Evolutionary conservation across 2,797 vertebrate genomes (phyloP).

Genomic region (Enteromius mattozi): DNA sequence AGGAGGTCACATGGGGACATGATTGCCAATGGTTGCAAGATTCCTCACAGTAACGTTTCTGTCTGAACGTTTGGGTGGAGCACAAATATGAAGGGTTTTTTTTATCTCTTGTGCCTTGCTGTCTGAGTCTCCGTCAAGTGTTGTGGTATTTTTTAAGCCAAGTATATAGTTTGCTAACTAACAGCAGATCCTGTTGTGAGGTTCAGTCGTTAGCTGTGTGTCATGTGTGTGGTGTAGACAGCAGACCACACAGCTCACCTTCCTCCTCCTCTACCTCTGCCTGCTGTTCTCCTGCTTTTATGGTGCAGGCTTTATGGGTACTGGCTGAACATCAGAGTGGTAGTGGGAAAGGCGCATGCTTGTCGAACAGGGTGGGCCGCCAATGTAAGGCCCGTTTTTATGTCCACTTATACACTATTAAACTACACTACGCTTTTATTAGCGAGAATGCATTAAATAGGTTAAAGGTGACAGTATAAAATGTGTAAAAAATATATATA

Average conservation of each 20-base stretch:
- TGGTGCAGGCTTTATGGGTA: slow-evolving; percentile 69
- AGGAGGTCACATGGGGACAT: slow-evolving; percentile 28
- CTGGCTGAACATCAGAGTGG: slow-evolving; percentile 69
- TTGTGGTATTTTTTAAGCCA: not conserved
- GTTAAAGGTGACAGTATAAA: not conserved
- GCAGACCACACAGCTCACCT: slow-evolving; percentile 73
- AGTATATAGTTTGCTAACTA: slow-evolving; percentile 29
- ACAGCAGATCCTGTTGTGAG: slow-evolving; percentile 34
- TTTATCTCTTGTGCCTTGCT: not conserved
- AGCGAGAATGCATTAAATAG: not conserved
- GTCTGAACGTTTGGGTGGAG: not conserved
- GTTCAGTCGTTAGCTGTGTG: not conserved
- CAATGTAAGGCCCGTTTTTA: slow-evolving; percentile 1
- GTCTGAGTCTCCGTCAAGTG: slow-evolving; percentile 3
- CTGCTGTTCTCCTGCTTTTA: slow-evolving; percentile 63
- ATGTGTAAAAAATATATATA: too few relatives aligned
- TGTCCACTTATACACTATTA: not conserved
- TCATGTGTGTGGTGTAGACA: slow-evolving; percentile 32
- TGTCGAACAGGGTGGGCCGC: slow-evolving; percentile 29
- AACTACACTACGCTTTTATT: not conserved
- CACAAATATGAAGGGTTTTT: not conserved
- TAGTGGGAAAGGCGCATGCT: slow-evolving; percentile 16
- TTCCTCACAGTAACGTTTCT: slow-evolving; percentile 27
- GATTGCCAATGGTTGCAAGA: slow-evolving; percentile 29
- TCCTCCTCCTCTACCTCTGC: slow-evolving; percentile 37